Evolutionary conservation across 2,888 invertebrate genomes (phyloP), one percentile per base, ranked within the genome.

Genomic region (Calameuta idolon): DNA sequence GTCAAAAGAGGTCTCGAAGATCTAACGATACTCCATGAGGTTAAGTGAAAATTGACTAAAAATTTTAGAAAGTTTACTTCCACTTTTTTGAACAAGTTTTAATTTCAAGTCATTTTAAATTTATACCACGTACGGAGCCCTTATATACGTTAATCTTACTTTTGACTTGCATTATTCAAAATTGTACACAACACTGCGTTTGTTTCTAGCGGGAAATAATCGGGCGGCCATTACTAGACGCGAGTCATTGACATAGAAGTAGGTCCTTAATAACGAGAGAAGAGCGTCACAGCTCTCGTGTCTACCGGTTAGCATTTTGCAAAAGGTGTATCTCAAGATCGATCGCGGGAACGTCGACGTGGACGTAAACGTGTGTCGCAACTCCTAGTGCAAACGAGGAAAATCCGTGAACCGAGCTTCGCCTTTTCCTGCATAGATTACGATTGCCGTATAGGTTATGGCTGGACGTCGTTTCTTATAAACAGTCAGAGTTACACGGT

Each of bases 211-310:
- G 55, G 55, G 55, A 55, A 55, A 55, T 55, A 55, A 55, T 55
- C 55, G 23, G 23, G 23, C 55, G 55, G 23, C 55, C 55, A 55
- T 55, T 55, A 33, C 30, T 71, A 9, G 71, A 71, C 71, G 34
- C 71, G 71, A 71, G 71, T 71, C 71, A 71, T 30, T 71, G 71
- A 71, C 71, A 71, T 30, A 71, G 71, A 71, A 71, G 71, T 71
- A 71, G 71, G 71, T 33, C 71, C 34, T 71, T 31, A 71, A 55
- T 55, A 55, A 55, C 23, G 55, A 55, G 55, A 23, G 23, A 55
- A 55, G 55, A 55, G 23, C 23, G 55, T 55, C 23, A 9, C 23
- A 9, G 55, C 55, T 55, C 55, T 55, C 9, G 23, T 15, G 23
- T 23, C 55, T 55, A 55, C 55, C 55, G 23, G 55, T 55, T 55